phyloP scores from a whole-genome alignment of 2,888 invertebrate genomes.

The Theristus sp. region DNA sequence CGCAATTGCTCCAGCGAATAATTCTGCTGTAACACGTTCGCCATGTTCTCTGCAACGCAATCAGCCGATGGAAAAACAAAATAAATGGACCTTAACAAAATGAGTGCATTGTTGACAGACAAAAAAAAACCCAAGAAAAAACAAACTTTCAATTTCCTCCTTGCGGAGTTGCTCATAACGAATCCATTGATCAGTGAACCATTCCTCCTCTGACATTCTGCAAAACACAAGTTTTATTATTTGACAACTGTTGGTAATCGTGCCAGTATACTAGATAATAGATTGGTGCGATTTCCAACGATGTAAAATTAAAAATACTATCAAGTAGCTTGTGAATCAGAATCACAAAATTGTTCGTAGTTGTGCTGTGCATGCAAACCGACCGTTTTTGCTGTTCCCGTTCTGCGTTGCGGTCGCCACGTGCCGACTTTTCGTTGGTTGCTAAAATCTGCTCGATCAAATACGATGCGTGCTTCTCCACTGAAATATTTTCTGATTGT shows the following conservation, averaged over 20 bases:
- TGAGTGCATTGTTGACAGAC: too few relatives aligned
- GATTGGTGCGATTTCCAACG: background rate
- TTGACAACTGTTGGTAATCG: background rate
- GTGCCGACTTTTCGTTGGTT: background rate
- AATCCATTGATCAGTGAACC: slow-evolving; percentile 27
- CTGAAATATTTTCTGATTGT: background rate
- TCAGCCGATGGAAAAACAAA: too few relatives aligned
- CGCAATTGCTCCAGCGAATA: slow-evolving; percentile 16
- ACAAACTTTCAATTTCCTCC: slow-evolving; percentile 28
- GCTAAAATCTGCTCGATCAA: background rate
- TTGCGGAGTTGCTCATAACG: slow-evolving; percentile 26
- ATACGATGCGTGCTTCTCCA: background rate
- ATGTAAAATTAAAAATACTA: background rate
- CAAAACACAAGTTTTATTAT: background rate
- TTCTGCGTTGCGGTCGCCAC: background rate
- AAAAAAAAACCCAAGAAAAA: background rate
- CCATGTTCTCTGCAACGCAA: too few relatives aligned
- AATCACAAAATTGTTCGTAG: background rate
- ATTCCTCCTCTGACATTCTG: slow-evolving; percentile 3
- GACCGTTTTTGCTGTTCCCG: background rate
- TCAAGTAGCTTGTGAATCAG: background rate
- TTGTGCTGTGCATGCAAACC: background rate
- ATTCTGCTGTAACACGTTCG: slow-evolving; percentile 16
- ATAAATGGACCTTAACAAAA: background rate
- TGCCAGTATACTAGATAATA: background rate